Conservation (phyloP, 1,140 invertebrate species). For the Holcopasites calliopsidis region DNA sequence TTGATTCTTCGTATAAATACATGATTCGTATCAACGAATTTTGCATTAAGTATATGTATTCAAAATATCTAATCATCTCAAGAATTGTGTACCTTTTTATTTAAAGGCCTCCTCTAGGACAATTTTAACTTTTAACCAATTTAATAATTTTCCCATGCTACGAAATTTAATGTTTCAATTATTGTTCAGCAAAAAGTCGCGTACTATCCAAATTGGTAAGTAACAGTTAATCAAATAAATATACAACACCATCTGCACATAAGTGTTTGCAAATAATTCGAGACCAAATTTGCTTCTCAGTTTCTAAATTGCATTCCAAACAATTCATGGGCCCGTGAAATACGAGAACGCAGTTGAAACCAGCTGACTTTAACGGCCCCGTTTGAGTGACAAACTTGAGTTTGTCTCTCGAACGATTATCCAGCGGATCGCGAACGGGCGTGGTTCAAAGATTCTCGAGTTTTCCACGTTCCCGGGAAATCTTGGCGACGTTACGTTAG, state of each 20-base stretch:
- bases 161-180: too few species aligned
- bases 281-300: background rate
- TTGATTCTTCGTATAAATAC: too few species aligned
- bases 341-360: background rate
- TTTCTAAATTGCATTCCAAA: slow-evolving; percentile 10
- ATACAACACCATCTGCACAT: background rate
- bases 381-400: slow-evolving; percentile 8
- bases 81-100: too few species aligned
- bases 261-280: background rate
- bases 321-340: background rate
- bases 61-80: too few species aligned
- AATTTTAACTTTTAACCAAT: too few species aligned
- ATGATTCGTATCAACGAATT: too few species aligned
- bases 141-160: too few species aligned
- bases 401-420: slow-evolving; percentile 16
- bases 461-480: background rate
- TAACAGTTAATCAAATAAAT: background rate
- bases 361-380: slow-evolving; percentile 36
- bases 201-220: too few species aligned
- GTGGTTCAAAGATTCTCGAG: background rate
- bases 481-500: background rate
- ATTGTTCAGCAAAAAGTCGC: too few species aligned
- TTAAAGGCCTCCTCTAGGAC: too few species aligned
- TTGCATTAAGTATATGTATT: too few species aligned
- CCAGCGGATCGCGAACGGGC: slow-evolving; percentile 11